These are phyloP conservation scores for Epirrita christyi DNA, from an alignment of 2,888 invertebrate genomes.

Conservation along the genomic window DNA sequence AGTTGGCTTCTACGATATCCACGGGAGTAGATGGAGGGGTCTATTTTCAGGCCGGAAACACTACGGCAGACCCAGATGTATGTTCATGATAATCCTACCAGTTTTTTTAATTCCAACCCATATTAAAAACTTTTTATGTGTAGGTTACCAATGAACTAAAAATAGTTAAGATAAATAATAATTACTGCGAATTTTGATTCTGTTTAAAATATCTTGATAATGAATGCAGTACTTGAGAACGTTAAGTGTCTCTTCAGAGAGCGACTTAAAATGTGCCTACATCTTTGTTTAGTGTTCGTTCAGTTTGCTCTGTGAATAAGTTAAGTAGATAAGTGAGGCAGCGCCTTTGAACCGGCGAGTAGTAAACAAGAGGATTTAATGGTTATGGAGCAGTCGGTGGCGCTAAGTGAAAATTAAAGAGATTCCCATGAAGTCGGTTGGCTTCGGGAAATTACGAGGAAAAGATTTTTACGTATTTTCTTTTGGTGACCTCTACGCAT, in stretches of 20 bases:
- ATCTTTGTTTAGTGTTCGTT: constrained; percentile 62
- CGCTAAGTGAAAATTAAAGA: constrained; percentile 78
- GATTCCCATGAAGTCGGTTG: constrained; percentile 67
- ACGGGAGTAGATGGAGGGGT: too few relatives aligned
- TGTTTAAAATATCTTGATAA: too few relatives aligned
- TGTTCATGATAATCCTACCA: too few relatives aligned
- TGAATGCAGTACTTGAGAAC: too few relatives aligned
- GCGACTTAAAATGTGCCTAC: constrained; percentile 49
- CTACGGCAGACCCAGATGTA: too few relatives aligned
- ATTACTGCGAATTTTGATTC: too few relatives aligned
- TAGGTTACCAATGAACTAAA: too few relatives aligned
- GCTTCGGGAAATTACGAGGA: constrained; percentile 62
- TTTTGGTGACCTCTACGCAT: not conserved
- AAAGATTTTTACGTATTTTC: constrained; percentile 45
- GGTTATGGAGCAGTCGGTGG: constrained; percentile 70
- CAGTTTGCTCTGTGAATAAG: constrained; percentile 69
- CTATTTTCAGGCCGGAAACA: too few relatives aligned
- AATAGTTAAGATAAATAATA: too few relatives aligned
- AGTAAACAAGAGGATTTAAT: constrained; percentile 74
- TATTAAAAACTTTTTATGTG: too few relatives aligned
- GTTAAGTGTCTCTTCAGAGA: constrained; percentile 39
- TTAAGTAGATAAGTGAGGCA: constrained; percentile 54
- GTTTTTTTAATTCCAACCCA: too few relatives aligned
- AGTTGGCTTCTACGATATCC: too few relatives aligned
- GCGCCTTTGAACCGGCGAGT: constrained; percentile 51